Conservation (phyloP, 2,113 vertebrate genomes). For the Anser cygnoides region DNA sequence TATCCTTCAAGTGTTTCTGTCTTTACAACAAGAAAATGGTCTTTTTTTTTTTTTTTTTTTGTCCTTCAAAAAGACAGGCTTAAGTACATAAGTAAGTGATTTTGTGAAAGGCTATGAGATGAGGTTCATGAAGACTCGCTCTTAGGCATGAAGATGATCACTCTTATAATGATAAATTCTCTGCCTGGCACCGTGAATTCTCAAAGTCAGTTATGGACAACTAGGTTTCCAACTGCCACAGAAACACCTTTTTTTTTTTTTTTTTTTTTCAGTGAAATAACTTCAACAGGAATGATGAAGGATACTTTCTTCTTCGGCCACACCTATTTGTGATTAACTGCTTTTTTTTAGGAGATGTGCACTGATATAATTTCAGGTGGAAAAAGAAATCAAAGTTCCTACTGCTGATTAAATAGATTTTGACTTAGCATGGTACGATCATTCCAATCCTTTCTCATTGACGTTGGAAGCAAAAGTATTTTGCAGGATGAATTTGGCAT, state of each 20-base stretch:
- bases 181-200: neutral
- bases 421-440: neutral
- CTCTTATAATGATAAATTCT: neutral
- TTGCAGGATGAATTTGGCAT: neutral
- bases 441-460: neutral
- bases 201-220: neutral
- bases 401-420: conserved; percentile 7
- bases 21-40: neutral
- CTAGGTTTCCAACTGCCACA: neutral
- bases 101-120: neutral
- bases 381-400: neutral
- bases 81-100: neutral
- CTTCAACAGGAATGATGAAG: neutral
- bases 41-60: neutral
- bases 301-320: neutral
- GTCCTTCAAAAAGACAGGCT: neutral
- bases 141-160: neutral
- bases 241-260: neutral
- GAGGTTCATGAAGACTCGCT: neutral
- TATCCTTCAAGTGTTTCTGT: neutral
- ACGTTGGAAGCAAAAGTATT: neutral
- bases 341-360: neutral
- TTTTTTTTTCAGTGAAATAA: neutral
- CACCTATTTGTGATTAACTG: neutral
- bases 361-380: neutral